Evolutionary conservation across 2,888 invertebrate genomes (phyloP), one percentile per base, ranked within the genome.

Genomic region (Schizaphis graminum): DNA sequence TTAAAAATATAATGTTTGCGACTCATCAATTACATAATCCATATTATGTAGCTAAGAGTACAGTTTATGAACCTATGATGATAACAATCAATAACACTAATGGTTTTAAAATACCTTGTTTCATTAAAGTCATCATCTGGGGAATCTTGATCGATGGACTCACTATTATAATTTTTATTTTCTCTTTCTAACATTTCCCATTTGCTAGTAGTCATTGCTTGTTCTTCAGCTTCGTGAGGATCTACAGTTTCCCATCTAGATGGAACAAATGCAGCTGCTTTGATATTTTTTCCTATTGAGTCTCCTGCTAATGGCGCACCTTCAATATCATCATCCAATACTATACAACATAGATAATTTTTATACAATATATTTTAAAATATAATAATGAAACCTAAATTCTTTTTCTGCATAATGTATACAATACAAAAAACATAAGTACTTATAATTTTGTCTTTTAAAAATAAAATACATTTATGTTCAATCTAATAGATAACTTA

Each of bases 221-320:
- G 97, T 11, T 97, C 97, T 96, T 98, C 98, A 16, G 97, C 96
- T 96, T 98, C 97, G 95, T 98, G 97, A 49, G 98, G 98, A 96
- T 99, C 99, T 49, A 99, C 98, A 88, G 98, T 98, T 97, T 99
- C 99, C 99, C 99, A 99, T 96, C 98, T 98, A 3, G 99, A 99
- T 21, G 98, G 98, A 94, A 98, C 97, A 96, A 99, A 98, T 28
- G 97, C 97, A 1, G 97, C 97, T 94, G 97, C 97, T 95, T 96
- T 96, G 92, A 96, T 95, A 56, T 95, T 92, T 94, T 91, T 90
- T 47, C 94, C 91, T 26, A 97, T 96, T 28, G 98, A 98, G 96
- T 98, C 98, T 95, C 97, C 97, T 94, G 97, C 97, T 96, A 97
- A 97, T 97, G 95, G 93, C 95, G 95, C 95, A 90, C 95, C 95